A percentile compares a stretch with the other conserved stretches of the same genome.
Evolutionary conservation across 2,888 invertebrate genomes (phyloP).

Genomic region (Hetaerina titia): DNA sequence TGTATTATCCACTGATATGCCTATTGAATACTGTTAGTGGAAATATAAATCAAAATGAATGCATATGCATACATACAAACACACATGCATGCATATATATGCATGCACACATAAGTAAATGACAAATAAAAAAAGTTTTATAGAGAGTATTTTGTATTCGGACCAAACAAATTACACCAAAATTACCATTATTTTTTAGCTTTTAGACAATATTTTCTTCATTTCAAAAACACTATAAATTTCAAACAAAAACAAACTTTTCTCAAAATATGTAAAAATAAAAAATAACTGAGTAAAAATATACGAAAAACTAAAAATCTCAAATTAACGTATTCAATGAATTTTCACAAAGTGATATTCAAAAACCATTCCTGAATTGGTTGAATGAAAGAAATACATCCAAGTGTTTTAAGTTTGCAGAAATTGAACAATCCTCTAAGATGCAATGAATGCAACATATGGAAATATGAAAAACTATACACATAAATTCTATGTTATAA

Average conservation of each 20-base stretch:
- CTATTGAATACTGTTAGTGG: no score
- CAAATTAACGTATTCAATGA: no score
- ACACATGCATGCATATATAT: no score
- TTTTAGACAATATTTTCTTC: background rate
- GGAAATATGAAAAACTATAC: constrained; percentile 22
- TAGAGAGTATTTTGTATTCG: background rate
- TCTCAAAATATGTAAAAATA: background rate
- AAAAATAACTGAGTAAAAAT: background rate
- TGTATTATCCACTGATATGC: no score
- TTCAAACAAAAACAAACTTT: background rate
- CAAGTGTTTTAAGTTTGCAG: background rate
- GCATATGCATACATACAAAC: no score
- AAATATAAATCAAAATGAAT: no score
- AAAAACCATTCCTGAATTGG: background rate
- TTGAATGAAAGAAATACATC: background rate
- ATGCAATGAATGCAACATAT: background rate
- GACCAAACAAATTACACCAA: constrained; percentile 7
- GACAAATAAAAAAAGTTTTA: background rate
- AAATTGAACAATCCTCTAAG: background rate
- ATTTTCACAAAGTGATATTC: background rate
- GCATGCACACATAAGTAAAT: background rate
- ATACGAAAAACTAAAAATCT: no score
- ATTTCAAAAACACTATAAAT: background rate
- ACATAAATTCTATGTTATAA: constrained; percentile 25
- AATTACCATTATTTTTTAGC: background rate